Evolutionary conservation across 2,888 invertebrate genomes (phyloP), one percentile per base, ranked within the genome.

Genomic region (Chrysodeixis includens): DNA sequence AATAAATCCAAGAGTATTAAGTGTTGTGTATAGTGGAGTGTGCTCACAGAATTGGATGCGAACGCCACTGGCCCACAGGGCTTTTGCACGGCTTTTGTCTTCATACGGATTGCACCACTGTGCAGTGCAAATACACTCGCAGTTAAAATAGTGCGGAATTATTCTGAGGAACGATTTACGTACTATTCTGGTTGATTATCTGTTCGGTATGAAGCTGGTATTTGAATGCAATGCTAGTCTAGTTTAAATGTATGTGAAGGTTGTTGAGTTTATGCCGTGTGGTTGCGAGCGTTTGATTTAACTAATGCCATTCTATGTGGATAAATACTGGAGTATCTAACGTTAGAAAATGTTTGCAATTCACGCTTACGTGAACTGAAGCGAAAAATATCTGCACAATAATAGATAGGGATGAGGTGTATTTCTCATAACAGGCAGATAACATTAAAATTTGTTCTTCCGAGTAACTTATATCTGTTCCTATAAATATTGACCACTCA

Each of bases 11-110:
- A 62, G 22, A 62, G 20, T 16, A 44, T 22, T 40, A 32, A 18
- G 22, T 30, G 35, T n/a, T 18, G 22, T 20, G 20, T 10, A 32
- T 16, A 49, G 22, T 56, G 46, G 20, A 52, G 22, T 44, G 12
- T 16, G 40, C n/a, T 10, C 32, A 44, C 35, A 55, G 5, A 9
- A 74, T 30, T 62, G 22, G 12, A 16, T 20, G 46, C 46, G 18
- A 49, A 20, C 14, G 44, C 20, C 30, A 44, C 18, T 30, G 22
- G 32, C 22, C 22, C 49, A n/a, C 16, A 60, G 57, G 55, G 55
- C 16, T 61, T 57, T 57, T 9, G 40, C 20, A 54, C 1, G n/a
- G 44, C 30, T 52, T n/a, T 61, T 71, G n/a, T 49, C 46, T 64
- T 56, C 56, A 10, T 14, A 26, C 7, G 14, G 49, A 46, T 59